phyloP scores from a whole-genome alignment of 64 coral and sea anemone species.

The Trachythela sp. region DNA sequence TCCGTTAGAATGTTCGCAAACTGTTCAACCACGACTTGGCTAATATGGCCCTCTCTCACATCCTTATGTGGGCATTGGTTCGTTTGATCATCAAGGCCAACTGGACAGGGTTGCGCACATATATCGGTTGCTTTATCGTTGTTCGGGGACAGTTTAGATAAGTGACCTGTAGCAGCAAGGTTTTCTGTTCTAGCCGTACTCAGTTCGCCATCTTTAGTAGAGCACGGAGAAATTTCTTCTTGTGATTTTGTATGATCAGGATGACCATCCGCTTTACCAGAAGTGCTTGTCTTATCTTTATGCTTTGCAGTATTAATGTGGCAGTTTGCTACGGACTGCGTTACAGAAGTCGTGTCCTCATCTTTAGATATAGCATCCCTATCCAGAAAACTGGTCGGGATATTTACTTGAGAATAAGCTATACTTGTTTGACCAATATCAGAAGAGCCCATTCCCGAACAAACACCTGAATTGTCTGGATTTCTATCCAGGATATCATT shows the following conservation, averaged over 20 bases:
- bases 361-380: too few species aligned
- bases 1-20: slow-evolving; percentile 48
- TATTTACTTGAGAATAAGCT: too few species aligned
- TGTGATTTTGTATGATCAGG: neutral
- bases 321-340: too few species aligned
- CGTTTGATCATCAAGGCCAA: too few species aligned
- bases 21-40: neutral
- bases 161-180: neutral
- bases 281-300: neutral
- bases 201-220: neutral
- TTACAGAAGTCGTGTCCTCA: too few species aligned
- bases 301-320: neutral
- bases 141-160: neutral
- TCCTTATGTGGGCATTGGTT: neutral
- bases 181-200: neutral
- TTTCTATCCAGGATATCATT: too few species aligned
- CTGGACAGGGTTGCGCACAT: too few species aligned
- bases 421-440: too few species aligned
- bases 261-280: neutral
- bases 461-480: too few species aligned
- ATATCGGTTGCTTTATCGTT: too few species aligned
- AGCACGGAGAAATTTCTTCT: neutral
- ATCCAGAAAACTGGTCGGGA: too few species aligned
- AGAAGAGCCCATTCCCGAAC: too few species aligned
- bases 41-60: neutral